Base-by-base conservation (phyloP, 1,140 invertebrate genomes). In the Caerostris darwini region DNA sequence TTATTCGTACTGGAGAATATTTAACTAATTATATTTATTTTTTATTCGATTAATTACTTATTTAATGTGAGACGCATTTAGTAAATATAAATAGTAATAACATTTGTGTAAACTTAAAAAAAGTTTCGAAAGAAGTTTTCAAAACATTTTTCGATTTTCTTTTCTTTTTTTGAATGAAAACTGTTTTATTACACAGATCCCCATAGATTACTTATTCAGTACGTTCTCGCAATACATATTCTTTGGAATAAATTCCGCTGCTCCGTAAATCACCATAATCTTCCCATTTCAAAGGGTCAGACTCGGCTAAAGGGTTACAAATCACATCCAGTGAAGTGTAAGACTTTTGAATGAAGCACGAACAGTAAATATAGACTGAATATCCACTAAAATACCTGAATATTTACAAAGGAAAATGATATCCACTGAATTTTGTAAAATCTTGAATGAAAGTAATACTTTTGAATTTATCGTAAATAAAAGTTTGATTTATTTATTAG, bases 101-200 rank as follows among this genome's bases (percentile, higher is more conserved):
- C 2, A 34, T 34, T 34, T 34, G 2, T 34, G 34, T 34, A 34
- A 34, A 34, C 17, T 17, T 64, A 0, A 64, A 64, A 64, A 64
- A 5, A 12, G 12, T 4, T 64, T 64, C 2, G 17, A 64, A 64
- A 64, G 61, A 14, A 34, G 34, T 34, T 34, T 2, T 34, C 2
- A 34, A 34, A 34, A 34, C 34, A 34, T 34, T 34, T 34, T 34
- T 34, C 2, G 0, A 1, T 34, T 34, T 34, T 34, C 34, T 34
- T 34, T 34, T 34, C 34, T 34, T 34, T 34, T 50, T 77, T 77
- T 53, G 34, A 50, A 77, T 34, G 12, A 50, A 77, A 77, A 77
- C 19, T 77, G 71, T 77, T 77, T 77, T 77, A 77, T 77, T 77
- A 77, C 53, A 77, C 71, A 77, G 50, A 77, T 50, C 71, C 50